Conservation (phyloP, 2,888 invertebrate species). For the Petrophora chlorosata region DNA sequence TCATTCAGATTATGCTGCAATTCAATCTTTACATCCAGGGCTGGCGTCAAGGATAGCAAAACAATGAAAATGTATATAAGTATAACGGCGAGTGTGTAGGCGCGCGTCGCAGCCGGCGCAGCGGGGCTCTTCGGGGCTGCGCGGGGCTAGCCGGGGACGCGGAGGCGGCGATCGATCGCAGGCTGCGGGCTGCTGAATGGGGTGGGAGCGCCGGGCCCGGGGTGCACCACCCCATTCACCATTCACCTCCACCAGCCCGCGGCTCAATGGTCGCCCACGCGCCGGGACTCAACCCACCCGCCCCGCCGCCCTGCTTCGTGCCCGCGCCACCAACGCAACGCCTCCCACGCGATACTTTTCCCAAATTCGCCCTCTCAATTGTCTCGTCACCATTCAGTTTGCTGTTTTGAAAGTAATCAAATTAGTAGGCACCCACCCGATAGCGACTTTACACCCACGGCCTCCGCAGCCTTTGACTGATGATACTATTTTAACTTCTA, state of each 20-base stretch:
- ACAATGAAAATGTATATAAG: conserved; percentile 25
- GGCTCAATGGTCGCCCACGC: conserved; percentile 81
- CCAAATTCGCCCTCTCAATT: conserved; percentile 66
- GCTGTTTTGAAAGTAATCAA: conserved; percentile 67
- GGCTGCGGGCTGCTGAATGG: conserved; percentile 57
- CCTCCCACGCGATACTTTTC: conserved; percentile 71
- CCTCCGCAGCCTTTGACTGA: not conserved
- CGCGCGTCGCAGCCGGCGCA: conserved; percentile 9
- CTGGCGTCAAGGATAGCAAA: conserved; percentile 15
- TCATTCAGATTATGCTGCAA: conserved; percentile 15
- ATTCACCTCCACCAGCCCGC: conserved; percentile 77
- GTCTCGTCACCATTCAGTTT: conserved; percentile 70
- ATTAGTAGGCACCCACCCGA: conserved; percentile 43
- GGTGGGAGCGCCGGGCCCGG: conserved; percentile 53
- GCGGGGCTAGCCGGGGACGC: conserved; percentile 39
- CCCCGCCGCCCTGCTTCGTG: conserved; percentile 33
- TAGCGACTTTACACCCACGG: conserved; percentile 17
- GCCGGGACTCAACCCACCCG: conserved; percentile 50
- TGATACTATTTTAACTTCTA: not conserved
- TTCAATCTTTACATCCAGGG: conserved; percentile 12
- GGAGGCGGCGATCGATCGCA: conserved; percentile 66
- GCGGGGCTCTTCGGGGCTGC: too few species aligned
- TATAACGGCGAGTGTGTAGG: conserved; percentile 21
- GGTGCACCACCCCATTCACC: conserved; percentile 50
- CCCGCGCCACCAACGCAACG: conserved; percentile 59